Evolutionary conservation across 2,888 invertebrate genomes (phyloP).

Genomic region (Desoria tigrina): DNA sequence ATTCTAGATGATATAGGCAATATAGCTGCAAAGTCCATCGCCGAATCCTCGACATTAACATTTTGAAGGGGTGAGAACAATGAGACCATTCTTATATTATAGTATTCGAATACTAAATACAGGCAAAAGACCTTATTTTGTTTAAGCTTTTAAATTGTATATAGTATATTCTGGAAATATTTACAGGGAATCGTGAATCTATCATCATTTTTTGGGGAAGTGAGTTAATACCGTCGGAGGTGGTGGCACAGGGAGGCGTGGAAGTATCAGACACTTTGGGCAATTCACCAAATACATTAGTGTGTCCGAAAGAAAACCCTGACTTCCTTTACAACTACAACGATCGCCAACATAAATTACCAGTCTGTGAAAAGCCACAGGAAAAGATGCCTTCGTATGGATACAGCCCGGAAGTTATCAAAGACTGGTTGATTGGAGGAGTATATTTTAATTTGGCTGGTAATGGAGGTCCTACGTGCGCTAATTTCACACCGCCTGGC

Average conservation of each 20-base stretch:
- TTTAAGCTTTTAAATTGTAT: too few species aligned
- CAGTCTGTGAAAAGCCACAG: conserved; percentile 1
- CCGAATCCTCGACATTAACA: too few species aligned
- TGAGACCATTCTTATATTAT: too few species aligned
- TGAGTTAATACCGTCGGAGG: neutral
- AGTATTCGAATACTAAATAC: too few species aligned
- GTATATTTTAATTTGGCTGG: conserved; percentile 52
- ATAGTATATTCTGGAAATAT: too few species aligned
- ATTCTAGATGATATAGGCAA: too few species aligned
- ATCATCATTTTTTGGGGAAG: conserved; percentile 1
- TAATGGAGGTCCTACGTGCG: conserved; percentile 51
- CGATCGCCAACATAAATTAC: neutral
- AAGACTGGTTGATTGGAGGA: conserved; percentile 51
- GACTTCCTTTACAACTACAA: neutral
- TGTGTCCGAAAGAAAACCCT: conserved; percentile 14
- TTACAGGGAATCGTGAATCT: too few species aligned
- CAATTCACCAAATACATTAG: neutral
- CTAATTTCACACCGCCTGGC: conserved; percentile 44
- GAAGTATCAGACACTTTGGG: neutral
- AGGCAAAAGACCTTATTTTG: too few species aligned
- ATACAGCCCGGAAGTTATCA: conserved; percentile 47
- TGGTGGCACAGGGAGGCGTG: neutral
- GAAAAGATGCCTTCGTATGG: conserved; percentile 51
- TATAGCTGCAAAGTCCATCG: too few species aligned
- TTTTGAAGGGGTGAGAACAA: too few species aligned